Conservation (phyloP, 2,113 vertebrate species). For the Campylomormyrus numenius region DNA sequence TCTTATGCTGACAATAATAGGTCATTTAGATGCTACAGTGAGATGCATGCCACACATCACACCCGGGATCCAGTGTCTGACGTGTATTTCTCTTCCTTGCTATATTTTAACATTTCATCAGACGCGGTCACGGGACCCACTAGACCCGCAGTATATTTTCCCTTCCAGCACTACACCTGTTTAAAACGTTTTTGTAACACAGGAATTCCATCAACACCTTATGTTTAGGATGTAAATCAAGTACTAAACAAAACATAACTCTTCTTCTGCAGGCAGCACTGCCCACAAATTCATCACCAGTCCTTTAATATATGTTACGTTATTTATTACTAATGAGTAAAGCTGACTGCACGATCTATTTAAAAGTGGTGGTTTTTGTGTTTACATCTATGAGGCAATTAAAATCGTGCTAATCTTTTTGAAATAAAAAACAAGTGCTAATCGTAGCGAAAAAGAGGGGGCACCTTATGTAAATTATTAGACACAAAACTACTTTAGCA, state of each 20-base stretch:
- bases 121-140: neutral
- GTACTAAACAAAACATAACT: neutral
- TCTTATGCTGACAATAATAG: neutral
- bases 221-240: neutral
- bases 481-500: neutral
- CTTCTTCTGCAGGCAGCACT: neutral
- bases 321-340: neutral
- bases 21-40: neutral
- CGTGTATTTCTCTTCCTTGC: neutral
- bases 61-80: neutral
- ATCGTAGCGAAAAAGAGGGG: neutral
- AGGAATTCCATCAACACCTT: neutral
- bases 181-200: neutral
- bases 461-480: neutral
- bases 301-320: neutral
- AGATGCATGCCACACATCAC: neutral
- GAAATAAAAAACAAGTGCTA: neutral
- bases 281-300: neutral
- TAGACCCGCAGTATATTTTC: neutral
- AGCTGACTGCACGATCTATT: neutral
- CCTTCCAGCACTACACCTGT: neutral
- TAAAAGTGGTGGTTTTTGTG: neutral
- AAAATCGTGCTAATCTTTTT: neutral
- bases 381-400: neutral
- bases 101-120: neutral